These are phyloP conservation scores for Phasia obesa DNA, from an alignment of 2,888 invertebrate species.

Conservation along the genomic window DNA sequence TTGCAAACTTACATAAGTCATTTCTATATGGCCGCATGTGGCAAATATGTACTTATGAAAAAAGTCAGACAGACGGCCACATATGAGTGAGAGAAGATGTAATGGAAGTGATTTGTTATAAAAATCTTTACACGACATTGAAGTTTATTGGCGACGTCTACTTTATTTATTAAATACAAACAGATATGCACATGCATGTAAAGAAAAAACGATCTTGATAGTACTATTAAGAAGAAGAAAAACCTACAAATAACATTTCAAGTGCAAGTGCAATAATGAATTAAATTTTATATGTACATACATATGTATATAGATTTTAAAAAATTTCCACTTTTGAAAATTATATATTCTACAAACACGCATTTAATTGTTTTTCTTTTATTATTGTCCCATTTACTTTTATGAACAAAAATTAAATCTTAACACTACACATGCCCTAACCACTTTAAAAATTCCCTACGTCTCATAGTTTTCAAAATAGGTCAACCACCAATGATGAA, in stretches of 20 bases:
- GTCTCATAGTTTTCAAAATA: too few species aligned
- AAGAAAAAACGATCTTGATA: conserved; percentile 52
- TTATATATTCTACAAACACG: neutral
- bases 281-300: conserved; percentile 55
- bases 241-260: conserved; percentile 56
- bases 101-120: conserved; percentile 68
- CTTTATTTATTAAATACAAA: conserved; percentile 18
- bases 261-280: conserved; percentile 68
- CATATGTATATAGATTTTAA: conserved; percentile 11
- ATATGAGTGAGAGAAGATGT: conserved; percentile 51
- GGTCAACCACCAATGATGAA: too few species aligned
- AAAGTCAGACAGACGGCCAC: conserved; percentile 50
- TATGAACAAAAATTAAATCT: too few species aligned
- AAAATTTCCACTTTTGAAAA: conserved; percentile 28
- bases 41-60: conserved; percentile 39
- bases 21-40: conserved; percentile 62
- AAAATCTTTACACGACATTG: conserved; percentile 67
- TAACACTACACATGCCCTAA: too few species aligned
- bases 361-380: neutral
- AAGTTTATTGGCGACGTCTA: conserved; percentile 58
- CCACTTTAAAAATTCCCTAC: too few species aligned
- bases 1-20: conserved; percentile 57
- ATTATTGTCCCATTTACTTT: too few species aligned
- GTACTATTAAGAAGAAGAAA: conserved; percentile 41
- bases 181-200: conserved; percentile 3